Evolutionary conservation across 2,797 vertebrate genomes (phyloP).

Genomic region (Aldrovandia affinis): DNA sequence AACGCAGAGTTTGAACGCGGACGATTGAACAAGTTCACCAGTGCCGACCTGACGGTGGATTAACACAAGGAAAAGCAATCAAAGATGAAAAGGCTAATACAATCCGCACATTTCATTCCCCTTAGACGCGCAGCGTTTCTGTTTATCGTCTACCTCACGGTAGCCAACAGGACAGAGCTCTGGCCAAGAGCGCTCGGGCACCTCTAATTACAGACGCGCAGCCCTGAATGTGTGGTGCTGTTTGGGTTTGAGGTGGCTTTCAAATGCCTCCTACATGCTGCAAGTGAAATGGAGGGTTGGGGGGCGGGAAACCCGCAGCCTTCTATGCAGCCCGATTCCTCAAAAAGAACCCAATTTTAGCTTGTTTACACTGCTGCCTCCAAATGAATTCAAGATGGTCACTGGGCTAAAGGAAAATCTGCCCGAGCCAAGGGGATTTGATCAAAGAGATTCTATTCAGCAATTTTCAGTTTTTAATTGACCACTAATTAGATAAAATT

Average conservation of each 20-base stretch:
- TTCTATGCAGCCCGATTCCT: constrained; percentile 68
- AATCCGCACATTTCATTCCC: neutral
- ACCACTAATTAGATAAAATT: constrained; percentile 83
- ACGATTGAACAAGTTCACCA: no score
- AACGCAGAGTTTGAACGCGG: no score
- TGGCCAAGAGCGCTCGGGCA: neutral
- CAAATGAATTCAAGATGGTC: constrained; percentile 90
- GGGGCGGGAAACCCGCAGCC: constrained; percentile 66
- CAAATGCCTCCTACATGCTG: constrained; percentile 64
- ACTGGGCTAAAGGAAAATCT: constrained; percentile 71
- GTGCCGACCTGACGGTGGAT: no score
- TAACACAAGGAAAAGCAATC: neutral
- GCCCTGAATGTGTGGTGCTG: constrained; percentile 54
- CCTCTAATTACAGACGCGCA: constrained; percentile 21
- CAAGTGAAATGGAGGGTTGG: neutral
- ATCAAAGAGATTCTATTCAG: constrained; percentile 77
- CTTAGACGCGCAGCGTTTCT: no score
- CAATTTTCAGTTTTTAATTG: constrained; percentile 79
- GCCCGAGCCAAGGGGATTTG: constrained; percentile 65
- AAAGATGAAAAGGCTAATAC: neutral
- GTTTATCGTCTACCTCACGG: neutral
- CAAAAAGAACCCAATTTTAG: constrained; percentile 72
- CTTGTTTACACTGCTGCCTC: constrained; percentile 80
- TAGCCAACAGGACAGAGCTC: neutral
- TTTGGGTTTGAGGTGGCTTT: constrained; percentile 69